Evolutionary conservation across 2,888 invertebrate species (phyloP), one percentile per base, ranked within the genome.

Genomic region (Orchestes rusci): DNA sequence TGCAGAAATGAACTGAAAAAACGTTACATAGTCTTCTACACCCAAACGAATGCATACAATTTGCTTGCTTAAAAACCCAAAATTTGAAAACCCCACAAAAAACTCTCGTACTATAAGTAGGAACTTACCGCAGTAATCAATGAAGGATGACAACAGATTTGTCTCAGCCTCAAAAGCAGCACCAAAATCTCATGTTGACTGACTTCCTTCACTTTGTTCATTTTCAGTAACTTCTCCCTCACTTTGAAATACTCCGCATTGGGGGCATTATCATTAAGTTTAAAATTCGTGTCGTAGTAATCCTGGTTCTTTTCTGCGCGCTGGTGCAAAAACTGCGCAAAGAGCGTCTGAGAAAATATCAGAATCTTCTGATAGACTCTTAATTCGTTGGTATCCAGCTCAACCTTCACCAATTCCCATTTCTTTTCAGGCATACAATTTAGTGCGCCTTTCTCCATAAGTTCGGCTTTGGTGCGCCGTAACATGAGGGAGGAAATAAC

Each of bases 101-200:
- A n/a, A n/a, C n/a, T n/a, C n/a, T n/a, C n/a, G n/a, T n/a, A n/a
- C n/a, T n/a, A n/a, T n/a, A n/a, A n/a, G n/a, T n/a, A n/a, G 10
- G 10, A 23, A 65, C 70, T 66, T 65, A 80, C 79, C 45, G 75
- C 64, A 57, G 77, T 76, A 55, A 93, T 86, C 12, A 96, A 74
- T 0, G 83, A 82, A 18, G 93, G 85, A 71, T 95, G 94, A 61
- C 89, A 87, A 62, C 90, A 90, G 46, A 89, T 80, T 64, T 97
- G 95, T 1, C 95, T 75, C 45, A 96, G 68, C 8, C 95, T 76
- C 42, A 95, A 68, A 10, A 96, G 64, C 2, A 94, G 71, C 0
- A 92, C 85, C 52, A 96, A 69, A 64, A 91, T 85, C 67, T 76
- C 71, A 48, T 75, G 73, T 3, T 74, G 64, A 51, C 73, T 72